phyloP scores from a whole-genome alignment of 1,140 invertebrate species.

The Cataglyphis hispanica region DNA sequence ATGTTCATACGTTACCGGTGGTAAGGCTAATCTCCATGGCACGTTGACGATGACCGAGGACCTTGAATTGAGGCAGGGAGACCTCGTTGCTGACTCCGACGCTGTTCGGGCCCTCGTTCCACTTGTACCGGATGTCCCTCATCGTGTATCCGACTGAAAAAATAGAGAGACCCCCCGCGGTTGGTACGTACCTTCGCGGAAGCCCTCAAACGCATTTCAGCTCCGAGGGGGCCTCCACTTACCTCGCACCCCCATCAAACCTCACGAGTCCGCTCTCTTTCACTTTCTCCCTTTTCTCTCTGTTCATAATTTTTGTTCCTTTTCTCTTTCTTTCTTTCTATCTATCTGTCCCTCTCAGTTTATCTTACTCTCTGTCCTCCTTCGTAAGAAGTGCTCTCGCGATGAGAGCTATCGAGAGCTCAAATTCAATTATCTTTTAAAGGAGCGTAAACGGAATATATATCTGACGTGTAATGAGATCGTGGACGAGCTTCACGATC shows the following conservation, averaged over 20 bases:
- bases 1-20: constrained; percentile 92
- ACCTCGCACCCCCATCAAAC: constrained; percentile 81
- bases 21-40: constrained; percentile 96
- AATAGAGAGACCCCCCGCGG: constrained; percentile 90
- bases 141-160: constrained; percentile 98
- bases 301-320: constrained; percentile 50
- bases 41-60: constrained; percentile 95
- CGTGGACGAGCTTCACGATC: constrained; percentile 28
- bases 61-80: constrained; percentile 97
- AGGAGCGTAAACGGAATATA: constrained; percentile 39
- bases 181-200: constrained; percentile 89
- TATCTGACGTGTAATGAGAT: constrained; percentile 42
- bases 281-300: constrained; percentile 46
- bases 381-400: constrained; percentile 18
- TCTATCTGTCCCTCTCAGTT: constrained; percentile 66
- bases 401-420: constrained; percentile 55
- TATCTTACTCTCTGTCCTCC: constrained; percentile 36
- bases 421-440: constrained; percentile 38
- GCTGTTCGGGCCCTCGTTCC: constrained; percentile 96
- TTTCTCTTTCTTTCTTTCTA: constrained; percentile 59
- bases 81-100: constrained; percentile 97
- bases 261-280: constrained; percentile 69
- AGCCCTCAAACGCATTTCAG: constrained; percentile 75
- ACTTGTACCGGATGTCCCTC: constrained; percentile 98
- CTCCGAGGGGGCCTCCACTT: constrained; percentile 86